A percentile compares a stretch with the other conserved stretches of the same genome.
Conservation (phyloP, 2,797 vertebrate genomes). For the Sparidentex hasta region DNA sequence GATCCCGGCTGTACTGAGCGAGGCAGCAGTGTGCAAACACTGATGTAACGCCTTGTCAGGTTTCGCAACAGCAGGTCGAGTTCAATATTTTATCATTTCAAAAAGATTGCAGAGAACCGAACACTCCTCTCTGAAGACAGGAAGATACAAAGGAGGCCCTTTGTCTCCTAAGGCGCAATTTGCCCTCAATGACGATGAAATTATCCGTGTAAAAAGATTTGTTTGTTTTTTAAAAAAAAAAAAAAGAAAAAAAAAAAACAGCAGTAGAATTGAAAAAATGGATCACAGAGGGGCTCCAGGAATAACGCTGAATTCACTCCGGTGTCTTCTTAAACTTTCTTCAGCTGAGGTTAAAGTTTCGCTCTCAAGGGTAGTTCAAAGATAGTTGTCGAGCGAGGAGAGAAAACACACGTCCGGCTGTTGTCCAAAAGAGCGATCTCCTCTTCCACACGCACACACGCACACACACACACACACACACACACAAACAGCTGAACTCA, state of each 20-base stretch:
- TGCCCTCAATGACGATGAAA: background rate
- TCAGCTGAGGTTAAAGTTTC: slow-evolving; percentile 13
- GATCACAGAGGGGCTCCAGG: background rate
- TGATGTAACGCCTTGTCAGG: background rate
- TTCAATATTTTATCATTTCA: background rate
- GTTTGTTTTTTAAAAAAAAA: too few species aligned
- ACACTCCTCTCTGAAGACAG: background rate
- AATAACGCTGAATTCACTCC: background rate
- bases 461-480: slow-evolving; percentile 32
- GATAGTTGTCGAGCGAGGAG: background rate
- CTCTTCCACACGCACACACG: slow-evolving; percentile 1
- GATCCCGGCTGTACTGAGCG: background rate
- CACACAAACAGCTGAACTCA: slow-evolving; percentile 52
- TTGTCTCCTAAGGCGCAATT: background rate
- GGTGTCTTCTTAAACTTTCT: background rate
- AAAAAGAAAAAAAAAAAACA: background rate
- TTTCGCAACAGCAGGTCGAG: background rate
- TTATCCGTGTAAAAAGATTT: background rate
- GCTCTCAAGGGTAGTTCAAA: slow-evolving; percentile 22
- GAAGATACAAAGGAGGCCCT: background rate
- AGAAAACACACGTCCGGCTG: slow-evolving; percentile 26
- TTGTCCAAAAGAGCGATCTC: slow-evolving; percentile 44
- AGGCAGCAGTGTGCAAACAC: background rate
- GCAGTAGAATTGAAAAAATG: background rate
- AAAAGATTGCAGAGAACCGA: background rate